Evolutionary conservation across 2,113 vertebrate species (phyloP), one percentile per base, ranked within the genome.

Genomic region (Gallinago media): DNA sequence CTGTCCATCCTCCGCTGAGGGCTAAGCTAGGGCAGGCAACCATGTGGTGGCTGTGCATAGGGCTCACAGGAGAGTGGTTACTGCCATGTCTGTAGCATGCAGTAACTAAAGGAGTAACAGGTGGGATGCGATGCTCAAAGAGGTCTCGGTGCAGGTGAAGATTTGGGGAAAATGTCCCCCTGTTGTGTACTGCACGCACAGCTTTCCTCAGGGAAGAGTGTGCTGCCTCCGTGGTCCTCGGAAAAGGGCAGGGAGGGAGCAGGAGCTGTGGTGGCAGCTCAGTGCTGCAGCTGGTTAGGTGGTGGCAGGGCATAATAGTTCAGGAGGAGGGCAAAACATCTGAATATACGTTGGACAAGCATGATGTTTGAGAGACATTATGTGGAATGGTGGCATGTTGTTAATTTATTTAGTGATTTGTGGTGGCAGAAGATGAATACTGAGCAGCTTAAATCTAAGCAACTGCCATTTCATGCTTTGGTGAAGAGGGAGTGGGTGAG

Each of bases 381-480:
- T 66, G 75, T 80, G 73, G 36, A 82, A 56, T 42, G 65, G 77
- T 85, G 88, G 42, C 79, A 80, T 82, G 91, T 89, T 50, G 58
- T 52, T 89, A 74, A 73, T 92, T 90, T 90, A 62, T 79, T 81
- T 95, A 87, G 84, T 63, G 84, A 87, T 96, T 82, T 75, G 61
- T 89, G 78, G 17, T 96, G 92, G 77, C 88, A 79, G 81, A 29
- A 89, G 47, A 63, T 95, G 94, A 89, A 88, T 93, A 85, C 27
- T 94, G 88, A 95, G 61, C 62, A 89, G 71, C 47, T 85, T 91
- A 73, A 84, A 92, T 90, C 83, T 92, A 78, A 96, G 86, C 86
- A 94, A 80, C 78, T 93, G 87, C 89, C 88, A 76, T 93, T 96
- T 96, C 78, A 63, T 94, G 92, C 93, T 88, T 85, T 92, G 67